Evolutionary conservation across 1,140 invertebrate species (phyloP), one percentile per base, ranked within the genome.

Genomic region (Hirudo medicinalis): DNA sequence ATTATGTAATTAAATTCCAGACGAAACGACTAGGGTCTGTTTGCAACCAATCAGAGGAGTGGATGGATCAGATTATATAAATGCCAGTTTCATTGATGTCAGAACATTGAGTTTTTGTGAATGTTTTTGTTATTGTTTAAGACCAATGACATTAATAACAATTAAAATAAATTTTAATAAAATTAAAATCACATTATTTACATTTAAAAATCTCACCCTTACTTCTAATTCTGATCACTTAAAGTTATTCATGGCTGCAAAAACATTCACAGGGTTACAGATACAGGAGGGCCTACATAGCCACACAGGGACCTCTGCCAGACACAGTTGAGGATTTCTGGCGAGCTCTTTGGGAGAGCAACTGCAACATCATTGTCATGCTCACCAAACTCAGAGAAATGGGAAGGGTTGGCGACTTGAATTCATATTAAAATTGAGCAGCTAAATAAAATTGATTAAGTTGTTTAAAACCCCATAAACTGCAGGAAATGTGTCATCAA

Each of bases 301-400:
- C 95, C 0, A 97, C 96, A 9, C 96, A 99, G 84, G 95, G 94
- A 17, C 95, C 96, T 0, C 81, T 98, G 17, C 92, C 88, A 32
- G 92, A 98, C 76, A 98, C 96, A 0, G 91, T 91, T 0, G 93
- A 97, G 76, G 96, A 99, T 79, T 94, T 99, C 77, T 99, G 97
- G 97, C 86, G 96, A 74, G 98, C 98, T 94, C 84, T 99, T 17
- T 99, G 96, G 96, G 94, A 99, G 80, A 93, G 98, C 80, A 98
- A 99, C 81, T 97, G 93, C 0, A 97, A 93, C 8, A 98, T 99
- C 80, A 90, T 99, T 55, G 70, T 71, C 22, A 63, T 71, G 54
- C 36, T 71, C 54, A 98, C 94, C 8, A 97, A 97, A 82, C 85
- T 96, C 25, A 91, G 94, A 80, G 94, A 97, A 84, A 92, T 96